phyloP scores from a whole-genome alignment of 1,140 invertebrate genomes.

The Lordiphosa mommai region DNA sequence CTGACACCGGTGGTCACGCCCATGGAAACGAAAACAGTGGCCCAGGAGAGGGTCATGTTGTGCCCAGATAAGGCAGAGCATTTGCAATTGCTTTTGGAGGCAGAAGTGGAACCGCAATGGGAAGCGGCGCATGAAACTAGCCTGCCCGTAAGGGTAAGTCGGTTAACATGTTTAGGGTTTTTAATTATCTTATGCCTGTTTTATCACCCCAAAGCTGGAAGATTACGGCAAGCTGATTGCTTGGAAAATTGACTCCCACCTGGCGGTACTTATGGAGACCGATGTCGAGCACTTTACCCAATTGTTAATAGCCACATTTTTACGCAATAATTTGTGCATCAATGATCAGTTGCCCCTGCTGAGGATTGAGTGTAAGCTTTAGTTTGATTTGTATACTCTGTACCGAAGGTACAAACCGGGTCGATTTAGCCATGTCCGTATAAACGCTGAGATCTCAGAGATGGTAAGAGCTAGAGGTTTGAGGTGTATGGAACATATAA shows the following conservation, averaged over 20 bases:
- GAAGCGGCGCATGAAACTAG: not conserved
- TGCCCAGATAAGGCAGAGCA: constrained; percentile 28
- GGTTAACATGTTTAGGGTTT: too few species aligned
- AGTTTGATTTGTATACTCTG: not conserved
- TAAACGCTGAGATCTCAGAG: too few species aligned
- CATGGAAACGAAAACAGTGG: constrained; percentile 5
- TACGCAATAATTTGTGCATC: constrained; percentile 83
- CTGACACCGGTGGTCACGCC: constrained; percentile 30
- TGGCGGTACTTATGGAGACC: constrained; percentile 84
- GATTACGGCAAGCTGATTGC: constrained; percentile 84
- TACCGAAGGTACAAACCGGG: too few species aligned
- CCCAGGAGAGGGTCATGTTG: constrained; percentile 25
- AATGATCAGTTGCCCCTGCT: constrained; percentile 84
- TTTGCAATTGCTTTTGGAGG: constrained; percentile 54
- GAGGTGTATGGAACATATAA: too few species aligned
- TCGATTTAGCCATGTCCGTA: too few species aligned
- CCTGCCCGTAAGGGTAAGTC: not conserved
- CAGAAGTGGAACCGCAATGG: constrained; percentile 37
- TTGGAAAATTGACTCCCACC: constrained; percentile 83
- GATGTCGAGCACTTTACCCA: constrained; percentile 84
- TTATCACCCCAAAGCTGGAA: constrained; percentile 81
- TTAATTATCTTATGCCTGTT: not conserved
- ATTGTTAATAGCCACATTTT: constrained; percentile 82
- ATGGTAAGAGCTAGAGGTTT: too few species aligned
- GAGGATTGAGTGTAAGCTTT: constrained; percentile 84